Evolutionary conservation across 1,140 invertebrate species (phyloP).

Genomic region (Caenorhabditis inopinata): DNA sequence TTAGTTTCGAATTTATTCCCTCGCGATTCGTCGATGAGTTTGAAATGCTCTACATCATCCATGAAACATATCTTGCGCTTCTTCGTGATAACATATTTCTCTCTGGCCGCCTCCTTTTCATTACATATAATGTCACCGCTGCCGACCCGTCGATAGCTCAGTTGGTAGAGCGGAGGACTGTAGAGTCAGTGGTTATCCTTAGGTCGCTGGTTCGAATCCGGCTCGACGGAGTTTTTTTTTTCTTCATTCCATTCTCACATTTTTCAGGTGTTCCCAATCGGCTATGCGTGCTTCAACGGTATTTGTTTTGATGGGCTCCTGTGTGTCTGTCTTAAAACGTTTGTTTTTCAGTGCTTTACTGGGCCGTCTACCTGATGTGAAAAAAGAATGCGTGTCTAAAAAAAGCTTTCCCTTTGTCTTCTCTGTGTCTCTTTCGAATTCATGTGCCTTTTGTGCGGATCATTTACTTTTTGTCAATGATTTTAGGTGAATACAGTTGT

Average conservation of each 20-base stretch:
- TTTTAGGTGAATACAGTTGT: slow-evolving; percentile 88
- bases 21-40: too few relatives aligned
- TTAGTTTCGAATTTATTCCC: background rate
- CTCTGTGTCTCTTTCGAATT: background rate
- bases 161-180: background rate
- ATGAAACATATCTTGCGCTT: too few relatives aligned
- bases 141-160: too few relatives aligned
- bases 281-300: slow-evolving; percentile 66
- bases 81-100: too few relatives aligned
- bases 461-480: background rate
- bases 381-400: background rate
- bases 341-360: slow-evolving; percentile 60
- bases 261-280: slow-evolving; percentile 64
- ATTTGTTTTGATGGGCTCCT: background rate
- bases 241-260: background rate
- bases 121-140: background rate
- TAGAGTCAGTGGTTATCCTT: slow-evolving; percentile 47
- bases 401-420: background rate
- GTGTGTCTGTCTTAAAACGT: background rate
- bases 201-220: slow-evolving; percentile 55
- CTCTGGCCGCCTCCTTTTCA: too few relatives aligned
- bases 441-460: background rate
- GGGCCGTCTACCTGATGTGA: slow-evolving; percentile 66
- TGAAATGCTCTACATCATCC: too few relatives aligned
- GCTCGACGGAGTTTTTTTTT: slow-evolving; percentile 38